These are phyloP conservation scores for Vireo altiloquus DNA, from an alignment of 2,113 vertebrate species.

Conservation along the genomic window DNA sequence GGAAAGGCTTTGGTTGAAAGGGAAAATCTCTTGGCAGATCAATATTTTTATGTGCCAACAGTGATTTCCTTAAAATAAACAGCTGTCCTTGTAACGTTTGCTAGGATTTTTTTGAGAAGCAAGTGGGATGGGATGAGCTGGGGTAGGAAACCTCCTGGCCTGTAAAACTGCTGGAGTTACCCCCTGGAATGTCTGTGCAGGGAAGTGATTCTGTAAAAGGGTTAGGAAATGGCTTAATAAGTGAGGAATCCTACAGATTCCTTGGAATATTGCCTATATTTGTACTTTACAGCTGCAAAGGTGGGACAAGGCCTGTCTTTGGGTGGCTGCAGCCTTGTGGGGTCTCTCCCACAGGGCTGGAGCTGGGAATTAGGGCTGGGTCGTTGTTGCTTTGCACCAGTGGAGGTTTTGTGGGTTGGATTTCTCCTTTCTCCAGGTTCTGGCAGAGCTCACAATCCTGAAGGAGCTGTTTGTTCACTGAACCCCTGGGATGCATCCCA, in stretches of 20 bases:
- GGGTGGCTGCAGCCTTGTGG: not conserved
- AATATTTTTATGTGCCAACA: not conserved
- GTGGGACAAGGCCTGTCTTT: not conserved
- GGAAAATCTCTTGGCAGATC: not conserved
- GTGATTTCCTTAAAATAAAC: not conserved
- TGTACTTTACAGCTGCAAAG: not conserved
- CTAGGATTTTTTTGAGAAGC: not conserved
- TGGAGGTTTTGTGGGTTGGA: not conserved
- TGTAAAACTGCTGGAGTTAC: not conserved
- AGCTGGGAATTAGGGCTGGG: not conserved
- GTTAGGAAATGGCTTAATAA: too few species aligned
- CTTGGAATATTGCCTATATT: not conserved
- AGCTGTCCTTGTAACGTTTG: not conserved
- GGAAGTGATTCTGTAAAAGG: not conserved
- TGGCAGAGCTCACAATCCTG: not conserved
- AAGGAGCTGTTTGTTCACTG: not conserved
- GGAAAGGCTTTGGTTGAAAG: not conserved
- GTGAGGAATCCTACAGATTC: not conserved
- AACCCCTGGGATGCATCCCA: not conserved
- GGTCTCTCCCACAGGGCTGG: not conserved
- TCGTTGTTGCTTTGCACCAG: not conserved
- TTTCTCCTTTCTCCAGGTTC: not conserved
- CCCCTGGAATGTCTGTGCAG: not conserved
- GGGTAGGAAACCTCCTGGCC: not conserved
- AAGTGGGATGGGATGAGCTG: not conserved